Evolutionary conservation across 1,140 invertebrate species (phyloP).

Genomic region (Drosophila burlai): DNA sequence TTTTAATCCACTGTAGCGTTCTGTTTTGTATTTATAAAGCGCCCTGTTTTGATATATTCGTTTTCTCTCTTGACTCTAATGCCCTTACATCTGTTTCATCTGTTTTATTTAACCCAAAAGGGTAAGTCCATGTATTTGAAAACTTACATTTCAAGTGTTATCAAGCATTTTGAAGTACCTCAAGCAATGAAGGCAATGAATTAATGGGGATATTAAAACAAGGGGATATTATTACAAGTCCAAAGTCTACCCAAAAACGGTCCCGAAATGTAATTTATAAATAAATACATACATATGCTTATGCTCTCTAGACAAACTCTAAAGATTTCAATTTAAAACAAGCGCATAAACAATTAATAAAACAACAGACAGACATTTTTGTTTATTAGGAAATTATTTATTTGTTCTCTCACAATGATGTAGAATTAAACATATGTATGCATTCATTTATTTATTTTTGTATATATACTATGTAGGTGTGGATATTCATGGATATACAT

Average conservation of each 20-base stretch:
- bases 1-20: slow-evolving; percentile 13
- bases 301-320: slow-evolving; percentile 18
- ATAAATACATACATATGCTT: slow-evolving; percentile 47
- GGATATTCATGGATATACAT: slow-evolving; percentile 24
- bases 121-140: background rate
- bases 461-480: slow-evolving; percentile 20
- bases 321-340: slow-evolving; percentile 3
- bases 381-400: slow-evolving; percentile 68
- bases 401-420: slow-evolving; percentile 69
- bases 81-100: slow-evolving; percentile 44
- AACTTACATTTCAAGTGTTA: background rate
- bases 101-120: slow-evolving; percentile 32
- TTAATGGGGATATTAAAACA: background rate
- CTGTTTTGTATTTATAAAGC: slow-evolving; percentile 30
- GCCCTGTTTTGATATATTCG: slow-evolving; percentile 17
- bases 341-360: slow-evolving; percentile 63
- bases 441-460: slow-evolving; percentile 51
- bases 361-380: slow-evolving; percentile 69
- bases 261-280: slow-evolving; percentile 7
- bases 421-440: slow-evolving; percentile 76
- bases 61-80: slow-evolving; percentile 3
- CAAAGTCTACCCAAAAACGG: background rate
- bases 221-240: too few species aligned
- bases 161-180: background rate
- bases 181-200: background rate